These are phyloP conservation scores for Gymnoscelis rufifasciata DNA, from an alignment of 2,888 invertebrate genomes.

Conservation along the genomic window DNA sequence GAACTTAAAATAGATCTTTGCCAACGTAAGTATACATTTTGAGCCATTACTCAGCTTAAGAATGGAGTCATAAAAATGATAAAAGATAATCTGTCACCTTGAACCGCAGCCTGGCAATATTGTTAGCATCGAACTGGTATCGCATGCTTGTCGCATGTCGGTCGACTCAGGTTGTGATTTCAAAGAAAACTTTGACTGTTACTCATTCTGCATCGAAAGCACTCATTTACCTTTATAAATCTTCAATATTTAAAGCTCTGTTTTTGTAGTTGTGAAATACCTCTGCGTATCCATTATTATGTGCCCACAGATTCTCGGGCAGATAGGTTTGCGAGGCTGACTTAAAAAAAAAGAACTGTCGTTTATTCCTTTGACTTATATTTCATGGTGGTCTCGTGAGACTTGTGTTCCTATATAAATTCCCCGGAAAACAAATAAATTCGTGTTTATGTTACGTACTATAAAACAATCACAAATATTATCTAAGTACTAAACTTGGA, in stretches of 20 bases:
- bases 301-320: too few species aligned
- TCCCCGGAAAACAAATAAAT: too few species aligned
- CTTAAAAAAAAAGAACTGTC: too few species aligned
- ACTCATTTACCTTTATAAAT: conserved; percentile 15
- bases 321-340: too few species aligned
- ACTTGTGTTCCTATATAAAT: too few species aligned
- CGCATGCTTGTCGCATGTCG: conserved; percentile 14
- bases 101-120: conserved; percentile 26
- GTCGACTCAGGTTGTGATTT: conserved; percentile 17
- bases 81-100: conserved; percentile 32
- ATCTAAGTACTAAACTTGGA: too few species aligned
- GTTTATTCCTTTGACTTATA: too few species aligned
- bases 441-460: too few species aligned
- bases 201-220: conserved; percentile 15
- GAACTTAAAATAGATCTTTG: conserved; percentile 48
- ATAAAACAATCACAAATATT: too few species aligned
- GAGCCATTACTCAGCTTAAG: conserved; percentile 29
- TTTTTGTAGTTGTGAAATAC: conserved; percentile 15
- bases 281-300: conserved; percentile 2
- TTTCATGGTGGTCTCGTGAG: too few species aligned
- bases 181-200: conserved; percentile 10
- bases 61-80: conserved; percentile 36
- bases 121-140: conserved; percentile 10
- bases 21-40: conserved; percentile 46
- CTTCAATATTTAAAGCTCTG: conserved; percentile 17